Evolutionary conservation across 1,140 invertebrate species (phyloP), one percentile per base, ranked within the genome.

Genomic region (Dendroctonus ponderosae): DNA sequence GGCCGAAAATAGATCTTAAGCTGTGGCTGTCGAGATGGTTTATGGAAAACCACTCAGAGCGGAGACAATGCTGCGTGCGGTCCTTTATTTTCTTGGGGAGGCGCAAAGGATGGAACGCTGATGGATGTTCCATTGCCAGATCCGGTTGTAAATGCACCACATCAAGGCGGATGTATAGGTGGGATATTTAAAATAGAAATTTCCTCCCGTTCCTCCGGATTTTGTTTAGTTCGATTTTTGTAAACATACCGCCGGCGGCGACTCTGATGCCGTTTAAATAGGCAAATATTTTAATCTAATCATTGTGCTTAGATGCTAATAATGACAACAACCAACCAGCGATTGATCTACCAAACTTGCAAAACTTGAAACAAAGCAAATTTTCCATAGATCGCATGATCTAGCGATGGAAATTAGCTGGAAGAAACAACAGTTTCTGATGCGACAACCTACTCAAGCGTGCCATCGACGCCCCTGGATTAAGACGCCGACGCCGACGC

Each of bases 401-500:
- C n/a, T n/a, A 26, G 26, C 26, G 3, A 26, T 26, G 26, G 3
- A 26, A 26, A 26, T 26, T 26, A 26, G 26, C 26, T 26, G 26
- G 26, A 26, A 26, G 3, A 26, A 26, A 26, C 26, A 26, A 26
- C 26, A 26, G 3, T 1, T 26, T 26, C 26, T 26, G 26, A 3
- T 26, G 26, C 26, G 26, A 26, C 26, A 26, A 26, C 26, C 26
- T 26, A 26, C 26, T 26, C 26, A 46, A 12, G 5, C 50, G 26
- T 15, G 4, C 26, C n/a, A 26, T 9, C 50, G 12, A n/a, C 50
- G 50, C 50, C 50, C 37, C 50, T 52, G 50, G n/a, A n/a, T 9
- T 5, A 41, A 41, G 56, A 64, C 62, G 52, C 44, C 63, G 63
- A 58, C 63, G 58, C 65, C 57, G 63, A 58, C 63, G 58, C 65